These are phyloP conservation scores for Drosophila carrolli DNA, from an alignment of 1,140 invertebrate genomes.

Conservation along the genomic window DNA sequence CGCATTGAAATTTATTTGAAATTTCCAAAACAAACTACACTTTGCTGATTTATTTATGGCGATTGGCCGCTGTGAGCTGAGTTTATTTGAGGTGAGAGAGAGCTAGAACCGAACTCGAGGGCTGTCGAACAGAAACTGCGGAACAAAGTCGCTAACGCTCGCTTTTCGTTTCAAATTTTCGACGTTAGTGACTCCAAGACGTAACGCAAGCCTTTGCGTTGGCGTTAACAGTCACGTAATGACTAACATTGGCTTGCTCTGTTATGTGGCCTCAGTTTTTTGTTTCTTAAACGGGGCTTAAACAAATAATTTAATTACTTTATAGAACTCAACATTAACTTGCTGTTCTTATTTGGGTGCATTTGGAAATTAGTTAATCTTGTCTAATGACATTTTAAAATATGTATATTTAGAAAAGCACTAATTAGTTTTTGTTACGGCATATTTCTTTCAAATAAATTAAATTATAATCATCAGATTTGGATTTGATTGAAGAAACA, in stretches of 20 bases:
- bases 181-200: conserved; percentile 15
- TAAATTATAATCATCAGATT: too few relatives aligned
- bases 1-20: conserved; percentile 33
- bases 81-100: background rate
- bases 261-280: background rate
- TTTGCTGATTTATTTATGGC: conserved; percentile 23
- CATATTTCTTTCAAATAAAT: too few relatives aligned
- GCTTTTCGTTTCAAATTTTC: conserved; percentile 64
- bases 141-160: conserved; percentile 34
- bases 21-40: conserved; percentile 50
- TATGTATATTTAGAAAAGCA: too few relatives aligned
- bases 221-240: conserved; percentile 17
- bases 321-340: background rate
- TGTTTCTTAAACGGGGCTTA: background rate
- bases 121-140: conserved; percentile 67
- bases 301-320: background rate
- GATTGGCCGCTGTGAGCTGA: background rate
- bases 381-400: too few relatives aligned
- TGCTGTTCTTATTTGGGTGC: background rate
- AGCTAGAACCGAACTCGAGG: conserved; percentile 59
- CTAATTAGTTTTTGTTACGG: too few relatives aligned
- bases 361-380: too few relatives aligned
- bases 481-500: too few relatives aligned
- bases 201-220: conserved; percentile 24
- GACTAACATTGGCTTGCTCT: conserved; percentile 15